Evolutionary conservation across 2,797 vertebrate species (phyloP).

Genomic region (Ara ararauna): DNA sequence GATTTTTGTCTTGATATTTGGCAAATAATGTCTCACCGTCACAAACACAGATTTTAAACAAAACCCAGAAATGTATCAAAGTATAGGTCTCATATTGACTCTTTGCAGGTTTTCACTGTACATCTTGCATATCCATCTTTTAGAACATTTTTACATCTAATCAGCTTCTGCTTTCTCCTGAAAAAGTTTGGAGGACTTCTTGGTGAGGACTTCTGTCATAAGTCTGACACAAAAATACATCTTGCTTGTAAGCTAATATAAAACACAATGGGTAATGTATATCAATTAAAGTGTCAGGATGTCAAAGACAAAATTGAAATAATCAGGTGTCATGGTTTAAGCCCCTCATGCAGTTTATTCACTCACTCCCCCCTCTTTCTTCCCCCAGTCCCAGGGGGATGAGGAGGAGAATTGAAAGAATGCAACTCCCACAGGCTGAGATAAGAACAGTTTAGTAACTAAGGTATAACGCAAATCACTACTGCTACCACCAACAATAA

Average conservation of each 20-base stretch:
- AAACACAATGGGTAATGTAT: neutral
- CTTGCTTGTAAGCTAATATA: neutral
- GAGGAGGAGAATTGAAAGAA: too few species aligned
- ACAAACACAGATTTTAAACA: slow-evolving; percentile 44
- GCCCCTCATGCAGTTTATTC: too few species aligned
- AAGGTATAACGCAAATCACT: too few species aligned
- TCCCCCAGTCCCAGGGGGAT: too few species aligned
- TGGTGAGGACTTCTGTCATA: neutral
- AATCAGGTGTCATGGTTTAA: neutral
- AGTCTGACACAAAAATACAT: neutral
- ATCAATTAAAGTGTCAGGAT: neutral
- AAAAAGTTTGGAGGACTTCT: neutral
- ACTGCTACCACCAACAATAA: too few species aligned
- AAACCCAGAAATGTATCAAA: slow-evolving; percentile 31
- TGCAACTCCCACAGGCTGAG: too few species aligned
- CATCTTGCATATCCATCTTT: neutral
- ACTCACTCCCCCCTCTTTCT: too few species aligned
- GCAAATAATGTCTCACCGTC: slow-evolving; percentile 14
- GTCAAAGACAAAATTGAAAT: neutral
- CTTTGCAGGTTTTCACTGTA: neutral
- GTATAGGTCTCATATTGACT: neutral
- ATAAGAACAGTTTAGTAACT: too few species aligned
- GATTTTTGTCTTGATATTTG: slow-evolving; percentile 21
- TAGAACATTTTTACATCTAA: neutral
- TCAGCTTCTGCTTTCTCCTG: neutral